Evolutionary conservation across 2,113 vertebrate genomes (phyloP), one percentile per base, ranked within the genome.

Genomic region (Ondatra zibethicus): DNA sequence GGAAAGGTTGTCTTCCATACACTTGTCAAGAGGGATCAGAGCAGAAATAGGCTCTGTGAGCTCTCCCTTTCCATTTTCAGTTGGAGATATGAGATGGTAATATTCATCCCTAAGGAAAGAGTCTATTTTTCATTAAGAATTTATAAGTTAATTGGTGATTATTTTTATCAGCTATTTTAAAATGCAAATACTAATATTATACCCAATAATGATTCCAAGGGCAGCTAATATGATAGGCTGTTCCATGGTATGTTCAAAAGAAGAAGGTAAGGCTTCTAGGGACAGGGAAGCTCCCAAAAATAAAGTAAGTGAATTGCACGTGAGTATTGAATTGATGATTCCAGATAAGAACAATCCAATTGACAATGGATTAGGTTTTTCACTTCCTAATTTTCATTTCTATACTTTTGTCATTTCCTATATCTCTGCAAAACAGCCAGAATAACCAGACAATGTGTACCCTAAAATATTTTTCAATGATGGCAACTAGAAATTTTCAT

Each of bases 141-240:
- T 96, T 94, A 94, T 75, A 58, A 95, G 55, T 96, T 95, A 94
- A 94, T 95, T 96, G 91, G 70, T 45, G 92, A 95, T 94, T 93
- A 92, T 93, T 93, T 95, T 95, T 96, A 92, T 31, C 88, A 96
- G 68, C n/a, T 65, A 92, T 95, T 97, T 89, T 3, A 95, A 97
- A 1, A 39, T 82, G 95, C 88, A 94, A 96, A 94, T 82, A 84
- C 0, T 96, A 91, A 45, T 88, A 97, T 95, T 91, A 6, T 78
- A 52, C 39, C 90, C 75, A 89, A 29, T 95, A 97, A 97, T 92
- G n/a, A 13, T 2, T 85, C 92, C 81, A 90, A 42, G 58, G 81
- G 58, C 33, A 90, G 45, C 58, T 77, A 77, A 92, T 93, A 31
- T 93, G 47, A 92, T 58, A 95, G 85, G 96, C 75, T 61, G 11